Conservation (phyloP, 2,888 invertebrate genomes). For the Pterostichus niger region DNA sequence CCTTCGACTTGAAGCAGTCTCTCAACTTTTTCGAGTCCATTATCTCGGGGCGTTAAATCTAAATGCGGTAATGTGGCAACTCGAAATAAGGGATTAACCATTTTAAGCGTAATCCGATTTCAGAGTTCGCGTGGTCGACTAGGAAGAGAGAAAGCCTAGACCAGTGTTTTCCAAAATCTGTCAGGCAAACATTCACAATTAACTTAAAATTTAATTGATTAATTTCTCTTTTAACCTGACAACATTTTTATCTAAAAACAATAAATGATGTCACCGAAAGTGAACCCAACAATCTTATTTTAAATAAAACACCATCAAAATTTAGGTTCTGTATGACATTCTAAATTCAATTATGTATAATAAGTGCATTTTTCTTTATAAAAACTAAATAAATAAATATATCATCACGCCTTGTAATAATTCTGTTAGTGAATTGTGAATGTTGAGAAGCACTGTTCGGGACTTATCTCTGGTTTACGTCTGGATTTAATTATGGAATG, state of each 20-base stretch:
- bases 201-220: not conserved
- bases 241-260: too few relatives aligned
- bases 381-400: too few relatives aligned
- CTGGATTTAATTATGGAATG: slow-evolving; percentile 42
- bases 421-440: not conserved
- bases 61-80: slow-evolving; percentile 53
- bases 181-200: not conserved
- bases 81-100: slow-evolving; percentile 58
- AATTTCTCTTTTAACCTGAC: too few relatives aligned
- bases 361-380: too few relatives aligned
- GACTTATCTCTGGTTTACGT: slow-evolving; percentile 11
- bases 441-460: not conserved
- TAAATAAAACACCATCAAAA: too few relatives aligned
- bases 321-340: too few relatives aligned
- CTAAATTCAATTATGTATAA: too few relatives aligned
- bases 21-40: slow-evolving; percentile 43
- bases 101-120: slow-evolving; percentile 61
- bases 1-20: slow-evolving; percentile 1
- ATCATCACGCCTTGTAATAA: too few relatives aligned
- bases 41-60: slow-evolving; percentile 39
- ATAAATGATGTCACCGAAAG: too few relatives aligned
- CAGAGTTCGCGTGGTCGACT: slow-evolving; percentile 45
- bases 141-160: slow-evolving; percentile 3
- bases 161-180: too few relatives aligned
- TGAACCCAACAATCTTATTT: too few relatives aligned